These are phyloP conservation scores for Agrochola lychnidis DNA, from an alignment of 2,888 invertebrate genomes.

Conservation along the genomic window DNA sequence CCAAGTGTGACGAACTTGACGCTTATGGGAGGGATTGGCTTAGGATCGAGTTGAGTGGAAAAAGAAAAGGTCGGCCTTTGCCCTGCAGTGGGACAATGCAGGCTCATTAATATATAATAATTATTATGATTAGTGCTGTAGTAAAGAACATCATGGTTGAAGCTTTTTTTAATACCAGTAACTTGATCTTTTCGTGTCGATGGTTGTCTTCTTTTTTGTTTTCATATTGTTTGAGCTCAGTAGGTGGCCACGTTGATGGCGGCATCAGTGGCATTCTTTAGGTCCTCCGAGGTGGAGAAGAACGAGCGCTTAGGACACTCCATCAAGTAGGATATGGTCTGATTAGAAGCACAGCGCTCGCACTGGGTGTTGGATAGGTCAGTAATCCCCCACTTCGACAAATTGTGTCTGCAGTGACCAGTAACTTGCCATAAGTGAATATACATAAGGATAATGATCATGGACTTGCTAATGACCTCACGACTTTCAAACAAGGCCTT, in stretches of 20 bases:
- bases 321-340: not conserved
- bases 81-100: too few relatives aligned
- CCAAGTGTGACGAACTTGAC: too few relatives aligned
- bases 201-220: not conserved
- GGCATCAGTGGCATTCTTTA: not conserved
- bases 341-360: not conserved
- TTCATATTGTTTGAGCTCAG: not conserved
- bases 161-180: not conserved
- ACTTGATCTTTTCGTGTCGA: not conserved
- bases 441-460: conserved; percentile 24
- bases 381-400: not conserved
- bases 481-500: conserved; percentile 44
- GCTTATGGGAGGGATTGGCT: too few relatives aligned
- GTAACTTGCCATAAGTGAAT: conserved; percentile 5
- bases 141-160: not conserved
- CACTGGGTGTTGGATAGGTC: not conserved
- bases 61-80: too few relatives aligned
- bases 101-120: too few relatives aligned
- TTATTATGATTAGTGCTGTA: not conserved
- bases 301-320: not conserved
- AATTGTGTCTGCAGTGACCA: not conserved
- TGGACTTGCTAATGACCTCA: conserved; percentile 44
- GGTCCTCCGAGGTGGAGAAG: not conserved
- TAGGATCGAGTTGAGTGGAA: too few relatives aligned
- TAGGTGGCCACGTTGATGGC: not conserved